A percentile compares a stretch with the other conserved stretches of the same genome.
Evolutionary conservation across 2,888 invertebrate species (phyloP).

Genomic region (Cyclophora albipunctata): DNA sequence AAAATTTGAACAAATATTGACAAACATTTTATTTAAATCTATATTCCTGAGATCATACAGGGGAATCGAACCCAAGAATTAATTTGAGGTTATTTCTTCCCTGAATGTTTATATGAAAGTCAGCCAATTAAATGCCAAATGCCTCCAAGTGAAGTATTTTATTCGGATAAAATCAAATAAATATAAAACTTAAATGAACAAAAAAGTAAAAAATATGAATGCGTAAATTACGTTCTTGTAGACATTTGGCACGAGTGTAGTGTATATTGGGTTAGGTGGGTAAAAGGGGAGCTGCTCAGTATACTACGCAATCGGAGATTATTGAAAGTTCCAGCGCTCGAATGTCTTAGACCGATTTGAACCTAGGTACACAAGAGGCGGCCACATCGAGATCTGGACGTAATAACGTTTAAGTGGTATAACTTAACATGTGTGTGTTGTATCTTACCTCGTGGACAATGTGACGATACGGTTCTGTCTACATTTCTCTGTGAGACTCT

Average conservation of each 20-base stretch:
- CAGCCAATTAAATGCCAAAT: constrained; percentile 33
- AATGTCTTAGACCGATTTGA: constrained; percentile 3
- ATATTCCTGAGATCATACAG: background rate
- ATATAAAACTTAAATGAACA: background rate
- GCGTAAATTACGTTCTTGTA: background rate
- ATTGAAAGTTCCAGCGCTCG: constrained; percentile 1
- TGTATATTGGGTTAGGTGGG: constrained; percentile 12
- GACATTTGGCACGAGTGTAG: constrained; percentile 9
- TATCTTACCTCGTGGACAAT: constrained; percentile 71
- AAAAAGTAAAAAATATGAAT: background rate
- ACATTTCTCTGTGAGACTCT: constrained; percentile 75
- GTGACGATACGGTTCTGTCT: constrained; percentile 73
- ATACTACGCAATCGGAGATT: background rate
- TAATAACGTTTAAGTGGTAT: constrained; percentile 37
- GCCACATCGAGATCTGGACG: constrained; percentile 1
- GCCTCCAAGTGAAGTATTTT: constrained; percentile 6
- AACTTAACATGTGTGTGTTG: constrained; percentile 53
- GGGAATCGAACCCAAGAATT: constrained; percentile 36
- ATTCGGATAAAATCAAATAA: background rate
- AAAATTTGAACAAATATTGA: no score
- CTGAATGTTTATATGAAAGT: constrained; percentile 12
- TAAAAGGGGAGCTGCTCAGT: constrained; percentile 13
- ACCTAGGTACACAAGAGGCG: constrained; percentile 1
- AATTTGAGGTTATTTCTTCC: constrained; percentile 5
- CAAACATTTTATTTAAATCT: no score